Conservation (phyloP, 2,888 invertebrate species). For the Drosophila crucigera region DNA sequence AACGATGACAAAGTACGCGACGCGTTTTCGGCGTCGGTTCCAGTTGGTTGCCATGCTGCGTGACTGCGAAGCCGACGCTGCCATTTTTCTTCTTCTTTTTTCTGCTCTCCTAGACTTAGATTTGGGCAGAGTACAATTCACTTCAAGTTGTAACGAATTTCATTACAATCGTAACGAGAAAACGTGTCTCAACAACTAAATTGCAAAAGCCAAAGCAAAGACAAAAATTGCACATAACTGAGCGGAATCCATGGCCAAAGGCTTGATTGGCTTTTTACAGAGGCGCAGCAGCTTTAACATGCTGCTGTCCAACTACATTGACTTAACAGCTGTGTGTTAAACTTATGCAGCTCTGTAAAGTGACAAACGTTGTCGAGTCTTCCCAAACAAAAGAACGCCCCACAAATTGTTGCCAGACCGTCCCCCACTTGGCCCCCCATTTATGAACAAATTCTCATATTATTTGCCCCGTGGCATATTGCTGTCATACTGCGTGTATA, state of each 20-base stretch:
- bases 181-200: conserved; percentile 79
- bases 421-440: not conserved
- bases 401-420: conserved; percentile 5
- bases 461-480: conserved; percentile 63
- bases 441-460: conserved; percentile 29
- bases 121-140: conserved; percentile 62
- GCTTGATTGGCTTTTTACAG: conserved; percentile 69
- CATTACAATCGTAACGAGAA: conserved; percentile 80
- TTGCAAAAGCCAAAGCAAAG: conserved; percentile 65
- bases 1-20: conserved; percentile 79
- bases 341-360: conserved; percentile 29
- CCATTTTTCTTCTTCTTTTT: conserved; percentile 34
- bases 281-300: conserved; percentile 36
- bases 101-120: not conserved
- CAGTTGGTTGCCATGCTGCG: conserved; percentile 59
- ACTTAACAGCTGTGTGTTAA: conserved; percentile 2
- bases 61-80: conserved; percentile 44
- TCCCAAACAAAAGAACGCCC: conserved; percentile 3
- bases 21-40: conserved; percentile 35
- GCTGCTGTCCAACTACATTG: conserved; percentile 9
- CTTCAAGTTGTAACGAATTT: conserved; percentile 77
- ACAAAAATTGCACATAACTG: conserved; percentile 60
- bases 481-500: conserved; percentile 33
- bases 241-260: conserved; percentile 36
- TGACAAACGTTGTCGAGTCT: conserved; percentile 5